Conservation (phyloP, 2,113 vertebrate species). For the Euleptes europaea region DNA sequence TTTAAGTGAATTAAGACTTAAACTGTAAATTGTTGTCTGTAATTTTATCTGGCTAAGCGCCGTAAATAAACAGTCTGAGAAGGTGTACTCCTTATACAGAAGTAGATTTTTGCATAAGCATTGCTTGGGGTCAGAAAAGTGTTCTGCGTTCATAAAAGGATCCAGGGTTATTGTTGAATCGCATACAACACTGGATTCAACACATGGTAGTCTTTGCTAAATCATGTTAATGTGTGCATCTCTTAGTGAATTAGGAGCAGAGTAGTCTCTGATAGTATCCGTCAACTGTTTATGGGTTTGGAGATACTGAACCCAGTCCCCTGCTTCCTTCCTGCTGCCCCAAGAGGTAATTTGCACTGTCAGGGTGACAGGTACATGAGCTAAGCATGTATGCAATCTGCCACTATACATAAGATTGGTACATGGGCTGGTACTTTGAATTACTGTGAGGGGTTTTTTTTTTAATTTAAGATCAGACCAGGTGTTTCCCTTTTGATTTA, state of each 20-base stretch:
- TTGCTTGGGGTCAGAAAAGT: too few species aligned
- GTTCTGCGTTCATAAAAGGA: background rate
- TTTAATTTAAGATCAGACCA: background rate
- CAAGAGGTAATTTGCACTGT: background rate
- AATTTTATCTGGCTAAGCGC: too few species aligned
- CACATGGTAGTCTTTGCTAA: background rate
- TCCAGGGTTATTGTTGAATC: background rate
- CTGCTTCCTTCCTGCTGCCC: background rate
- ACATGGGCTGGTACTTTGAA: background rate
- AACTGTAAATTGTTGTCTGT: too few species aligned
- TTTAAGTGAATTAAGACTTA: too few species aligned
- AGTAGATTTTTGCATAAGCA: background rate
- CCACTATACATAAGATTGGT: background rate
- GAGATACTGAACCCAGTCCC: background rate
- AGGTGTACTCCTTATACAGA: background rate
- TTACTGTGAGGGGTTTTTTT: slow-evolving; percentile 14
- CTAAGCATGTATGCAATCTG: background rate
- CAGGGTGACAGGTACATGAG: background rate
- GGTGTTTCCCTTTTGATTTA: slow-evolving; percentile 65
- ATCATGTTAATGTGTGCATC: background rate
- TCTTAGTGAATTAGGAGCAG: background rate
- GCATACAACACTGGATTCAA: background rate
- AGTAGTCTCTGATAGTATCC: background rate
- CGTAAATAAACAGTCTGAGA: too few species aligned
- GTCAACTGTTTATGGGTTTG: background rate